Percentiles rank a stretch among this genome's conserved stretches.
Conservation (phyloP, 2,113 vertebrate genomes). For the Columbina picui region DNA sequence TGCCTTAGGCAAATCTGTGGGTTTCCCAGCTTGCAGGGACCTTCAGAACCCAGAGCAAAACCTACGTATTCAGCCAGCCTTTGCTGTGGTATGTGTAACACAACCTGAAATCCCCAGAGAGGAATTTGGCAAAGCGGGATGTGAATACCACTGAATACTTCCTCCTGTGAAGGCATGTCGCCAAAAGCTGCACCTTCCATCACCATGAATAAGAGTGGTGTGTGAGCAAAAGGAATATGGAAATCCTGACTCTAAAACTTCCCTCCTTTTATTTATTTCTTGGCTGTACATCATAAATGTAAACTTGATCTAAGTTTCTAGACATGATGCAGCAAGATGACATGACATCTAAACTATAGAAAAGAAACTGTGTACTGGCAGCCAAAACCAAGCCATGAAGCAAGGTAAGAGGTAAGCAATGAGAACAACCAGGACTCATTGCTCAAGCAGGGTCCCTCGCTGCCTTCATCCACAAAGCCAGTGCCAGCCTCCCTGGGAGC, state of each 20-base stretch:
- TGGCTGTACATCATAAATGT: background rate
- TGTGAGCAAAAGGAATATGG: background rate
- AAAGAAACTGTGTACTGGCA: background rate
- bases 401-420: background rate
- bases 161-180: background rate
- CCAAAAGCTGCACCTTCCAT: slow-evolving; percentile 8
- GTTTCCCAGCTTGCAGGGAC: background rate
- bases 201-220: background rate
- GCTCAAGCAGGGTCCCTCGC: background rate
- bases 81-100: background rate
- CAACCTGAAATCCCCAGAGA: slow-evolving; percentile 7
- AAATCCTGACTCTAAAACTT: background rate
- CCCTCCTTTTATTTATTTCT: background rate
- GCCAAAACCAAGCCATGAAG: background rate
- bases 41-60: background rate
- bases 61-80: background rate
- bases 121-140: background rate
- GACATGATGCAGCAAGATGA: background rate
- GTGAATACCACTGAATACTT: background rate
- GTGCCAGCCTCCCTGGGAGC: background rate
- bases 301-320: background rate
- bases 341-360: background rate
- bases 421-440: background rate
- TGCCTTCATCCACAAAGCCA: background rate
- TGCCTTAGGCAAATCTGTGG: background rate